Conservation (phyloP, 2,888 invertebrate species). For the Hydrotaea diabolus region DNA sequence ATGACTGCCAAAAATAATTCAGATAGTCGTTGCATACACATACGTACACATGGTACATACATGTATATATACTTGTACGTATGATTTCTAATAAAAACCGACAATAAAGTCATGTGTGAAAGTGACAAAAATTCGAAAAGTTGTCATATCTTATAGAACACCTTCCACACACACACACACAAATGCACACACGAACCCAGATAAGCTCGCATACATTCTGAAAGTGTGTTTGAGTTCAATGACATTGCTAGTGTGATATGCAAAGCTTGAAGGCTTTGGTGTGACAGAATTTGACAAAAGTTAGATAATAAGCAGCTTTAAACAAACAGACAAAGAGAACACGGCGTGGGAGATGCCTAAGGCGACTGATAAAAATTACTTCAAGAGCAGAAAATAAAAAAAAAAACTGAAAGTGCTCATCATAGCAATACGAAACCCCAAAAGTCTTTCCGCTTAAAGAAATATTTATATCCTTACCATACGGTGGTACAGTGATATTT, state of each 20-base stretch:
- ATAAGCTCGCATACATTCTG: conserved; percentile 8
- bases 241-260: conserved; percentile 35
- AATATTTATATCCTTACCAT: no score
- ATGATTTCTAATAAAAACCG: conserved; percentile 1
- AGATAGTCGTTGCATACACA: neutral
- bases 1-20: conserved; percentile 40
- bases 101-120: conserved; percentile 46
- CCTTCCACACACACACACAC: neutral
- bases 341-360: no score
- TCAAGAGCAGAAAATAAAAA: no score
- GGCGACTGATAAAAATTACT: no score
- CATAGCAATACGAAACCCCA: no score
- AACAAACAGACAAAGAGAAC: no score
- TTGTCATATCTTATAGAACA: conserved; percentile 16
- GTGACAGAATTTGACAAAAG: conserved; percentile 24
- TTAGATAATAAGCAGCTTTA: no score
- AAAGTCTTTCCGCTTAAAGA: no score
- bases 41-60: neutral
- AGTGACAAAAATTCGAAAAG: conserved; percentile 28
- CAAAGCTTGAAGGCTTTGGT: neutral
- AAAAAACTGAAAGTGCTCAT: no score
- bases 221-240: conserved; percentile 52
- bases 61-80: neutral
- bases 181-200: neutral
- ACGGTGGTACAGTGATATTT: no score